A percentile compares a stretch with the other conserved stretches of the same genome.
Conservation (phyloP, 2,797 vertebrate species). For the Pangasius macronema region DNA sequence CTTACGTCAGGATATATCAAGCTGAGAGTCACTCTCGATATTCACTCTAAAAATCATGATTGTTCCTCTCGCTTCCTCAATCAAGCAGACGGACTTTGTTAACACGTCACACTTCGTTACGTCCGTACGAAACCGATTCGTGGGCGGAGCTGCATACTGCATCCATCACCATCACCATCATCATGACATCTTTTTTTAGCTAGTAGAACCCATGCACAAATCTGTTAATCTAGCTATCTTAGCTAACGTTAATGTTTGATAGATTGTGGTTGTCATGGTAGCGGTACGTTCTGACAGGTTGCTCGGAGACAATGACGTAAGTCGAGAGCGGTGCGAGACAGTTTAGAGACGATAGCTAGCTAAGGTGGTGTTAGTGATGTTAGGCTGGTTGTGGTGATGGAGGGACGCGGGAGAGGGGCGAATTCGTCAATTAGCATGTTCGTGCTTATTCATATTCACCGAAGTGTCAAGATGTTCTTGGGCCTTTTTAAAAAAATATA, state of each 20-base stretch:
- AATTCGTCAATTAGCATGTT: background rate
- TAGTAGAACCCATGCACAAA: background rate
- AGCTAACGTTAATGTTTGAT: background rate
- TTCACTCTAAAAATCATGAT: background rate
- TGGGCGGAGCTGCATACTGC: background rate
- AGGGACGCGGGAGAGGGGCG: too few relatives aligned
- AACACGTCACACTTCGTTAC: background rate
- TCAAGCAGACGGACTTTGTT: background rate
- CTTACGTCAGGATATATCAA: slow-evolving; percentile 22
- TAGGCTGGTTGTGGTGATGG: background rate
- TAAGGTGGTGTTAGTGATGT: background rate
- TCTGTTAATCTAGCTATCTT: background rate
- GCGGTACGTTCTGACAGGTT: background rate
- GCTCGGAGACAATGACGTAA: background rate
- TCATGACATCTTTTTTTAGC: background rate
- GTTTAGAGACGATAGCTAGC: background rate
- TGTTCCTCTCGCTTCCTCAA: background rate
- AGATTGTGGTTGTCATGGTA: background rate
- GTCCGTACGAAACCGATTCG: background rate
- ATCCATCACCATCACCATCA: background rate
- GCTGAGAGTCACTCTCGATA: background rate
- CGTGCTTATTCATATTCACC: background rate
- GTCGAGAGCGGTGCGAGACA: background rate
- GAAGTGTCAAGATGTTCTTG: background rate
- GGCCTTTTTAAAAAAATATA: background rate